Evolutionary conservation across 2,888 invertebrate species (phyloP).

Genomic region (Hirtodrosophila histrioides): DNA sequence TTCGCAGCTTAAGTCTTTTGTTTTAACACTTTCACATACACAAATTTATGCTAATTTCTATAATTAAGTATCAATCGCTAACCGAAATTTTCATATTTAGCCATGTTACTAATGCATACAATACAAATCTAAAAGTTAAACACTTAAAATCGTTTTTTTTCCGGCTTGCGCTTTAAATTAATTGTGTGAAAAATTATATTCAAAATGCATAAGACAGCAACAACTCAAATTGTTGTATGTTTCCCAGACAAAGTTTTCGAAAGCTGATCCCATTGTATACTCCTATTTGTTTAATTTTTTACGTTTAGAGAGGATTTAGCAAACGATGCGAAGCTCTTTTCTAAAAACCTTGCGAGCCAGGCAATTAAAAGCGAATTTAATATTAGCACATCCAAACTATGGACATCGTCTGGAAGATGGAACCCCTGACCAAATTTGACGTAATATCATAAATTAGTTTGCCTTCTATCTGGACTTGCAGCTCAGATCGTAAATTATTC

Average conservation of each 20-base stretch:
- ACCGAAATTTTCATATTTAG: neutral
- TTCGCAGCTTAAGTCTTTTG: conserved; percentile 51
- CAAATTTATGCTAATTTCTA: conserved; percentile 57
- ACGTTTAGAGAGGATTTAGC: conserved; percentile 38
- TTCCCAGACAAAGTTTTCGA: conserved; percentile 58
- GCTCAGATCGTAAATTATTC: conserved; percentile 29
- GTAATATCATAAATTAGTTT: neutral
- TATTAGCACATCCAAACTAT: conserved; percentile 52
- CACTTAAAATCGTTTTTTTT: conserved; percentile 41
- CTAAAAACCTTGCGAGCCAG: conserved; percentile 16
- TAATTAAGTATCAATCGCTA: conserved; percentile 53
- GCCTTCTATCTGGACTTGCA: conserved; percentile 2
- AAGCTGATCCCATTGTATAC: conserved; percentile 47
- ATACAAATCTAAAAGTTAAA: conserved; percentile 60
- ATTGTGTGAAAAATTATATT: conserved; percentile 71
- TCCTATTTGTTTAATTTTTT: conserved; percentile 21
- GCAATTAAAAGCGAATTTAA: conserved; percentile 53
- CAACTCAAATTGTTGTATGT: conserved; percentile 32
- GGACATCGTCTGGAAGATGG: conserved; percentile 17
- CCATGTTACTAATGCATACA: conserved; percentile 13
- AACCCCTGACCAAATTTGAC: conserved; percentile 32
- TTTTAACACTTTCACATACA: conserved; percentile 45
- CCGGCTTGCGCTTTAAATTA: conserved; percentile 51
- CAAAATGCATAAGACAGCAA: conserved; percentile 57
- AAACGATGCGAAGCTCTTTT: conserved; percentile 18